These are phyloP conservation scores for Dendroctonus ponderosae DNA, from an alignment of 1,140 invertebrate species.

Conservation along the genomic window DNA sequence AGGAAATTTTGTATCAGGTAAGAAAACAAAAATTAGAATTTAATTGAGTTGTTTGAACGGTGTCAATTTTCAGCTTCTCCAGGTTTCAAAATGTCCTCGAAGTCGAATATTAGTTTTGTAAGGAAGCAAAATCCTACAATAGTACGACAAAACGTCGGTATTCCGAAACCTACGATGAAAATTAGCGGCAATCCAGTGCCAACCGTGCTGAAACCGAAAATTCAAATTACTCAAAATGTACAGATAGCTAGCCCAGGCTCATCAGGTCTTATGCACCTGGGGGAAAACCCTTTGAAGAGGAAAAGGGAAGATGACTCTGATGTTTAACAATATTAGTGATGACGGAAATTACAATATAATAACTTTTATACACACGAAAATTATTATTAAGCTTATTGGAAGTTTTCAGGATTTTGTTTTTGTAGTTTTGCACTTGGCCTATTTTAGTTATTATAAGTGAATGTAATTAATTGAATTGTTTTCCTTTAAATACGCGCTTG, in stretches of 20 bases:
- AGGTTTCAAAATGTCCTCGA: conserved; percentile 49
- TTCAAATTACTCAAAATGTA: conserved; percentile 60
- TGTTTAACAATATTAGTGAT: background rate
- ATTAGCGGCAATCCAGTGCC: conserved; percentile 53
- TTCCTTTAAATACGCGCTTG: too few species aligned
- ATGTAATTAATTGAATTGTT: too few species aligned
- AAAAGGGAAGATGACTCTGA: conserved; percentile 65
- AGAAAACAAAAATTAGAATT: background rate
- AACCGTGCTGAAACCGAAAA: conserved; percentile 61
- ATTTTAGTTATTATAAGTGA: too few species aligned
- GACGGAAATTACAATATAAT: too few species aligned
- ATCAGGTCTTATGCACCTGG: conserved; percentile 48
- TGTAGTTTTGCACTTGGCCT: too few species aligned
- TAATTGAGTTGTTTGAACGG: background rate
- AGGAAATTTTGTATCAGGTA: conserved; percentile 15
- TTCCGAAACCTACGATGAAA: conserved; percentile 73
- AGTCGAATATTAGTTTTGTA: conserved; percentile 52
- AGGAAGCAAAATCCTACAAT: conserved; percentile 46
- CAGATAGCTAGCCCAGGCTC: conserved; percentile 42
- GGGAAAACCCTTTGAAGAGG: conserved; percentile 53
- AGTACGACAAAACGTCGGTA: conserved; percentile 63
- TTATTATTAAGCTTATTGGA: too few species aligned
- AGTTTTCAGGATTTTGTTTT: too few species aligned
- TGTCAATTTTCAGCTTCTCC: conserved; percentile 19
- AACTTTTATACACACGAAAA: too few species aligned